Conservation (phyloP, 1,140 invertebrate genomes). For the Drosophila willistoni region DNA sequence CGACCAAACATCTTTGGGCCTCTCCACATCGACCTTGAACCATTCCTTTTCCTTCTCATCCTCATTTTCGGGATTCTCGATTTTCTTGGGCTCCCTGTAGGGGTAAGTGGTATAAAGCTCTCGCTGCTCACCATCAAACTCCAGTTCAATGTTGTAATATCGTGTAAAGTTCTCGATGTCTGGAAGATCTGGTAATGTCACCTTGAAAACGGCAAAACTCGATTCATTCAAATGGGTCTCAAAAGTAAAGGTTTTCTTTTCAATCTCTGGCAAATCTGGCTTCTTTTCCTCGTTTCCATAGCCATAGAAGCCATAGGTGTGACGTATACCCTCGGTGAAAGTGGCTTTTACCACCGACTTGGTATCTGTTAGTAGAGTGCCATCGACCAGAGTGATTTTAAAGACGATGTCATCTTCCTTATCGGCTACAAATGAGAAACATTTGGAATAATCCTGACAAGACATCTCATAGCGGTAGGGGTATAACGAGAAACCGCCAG, state of each 20-base stretch:
- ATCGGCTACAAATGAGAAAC: slow-evolving; percentile 93
- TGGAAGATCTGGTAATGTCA: slow-evolving; percentile 60
- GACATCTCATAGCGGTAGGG: slow-evolving; percentile 93
- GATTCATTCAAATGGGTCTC: slow-evolving; percentile 68
- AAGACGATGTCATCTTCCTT: slow-evolving; percentile 89
- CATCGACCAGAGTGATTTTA: slow-evolving; percentile 64
- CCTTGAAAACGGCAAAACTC: slow-evolving; percentile 58
- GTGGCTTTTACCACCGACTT: slow-evolving; percentile 85
- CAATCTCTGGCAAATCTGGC: slow-evolving; percentile 50
- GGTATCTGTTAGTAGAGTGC: slow-evolving; percentile 56
- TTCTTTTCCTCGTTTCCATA: slow-evolving; percentile 31
- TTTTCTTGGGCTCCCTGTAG: slow-evolving; percentile 70
- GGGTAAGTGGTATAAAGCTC: slow-evolving; percentile 68
- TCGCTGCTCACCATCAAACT: slow-evolving; percentile 57
- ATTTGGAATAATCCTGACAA: slow-evolving; percentile 88
- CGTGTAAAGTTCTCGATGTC: slow-evolving; percentile 68
- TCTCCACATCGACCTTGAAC: slow-evolving; percentile 50
- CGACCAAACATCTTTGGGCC: slow-evolving; percentile 58
- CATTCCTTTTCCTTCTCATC: slow-evolving; percentile 64
- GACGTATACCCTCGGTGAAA: slow-evolving; percentile 84
- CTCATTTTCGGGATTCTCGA: slow-evolving; percentile 33
- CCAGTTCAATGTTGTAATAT: slow-evolving; percentile 59
- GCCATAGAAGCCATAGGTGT: slow-evolving; percentile 36
- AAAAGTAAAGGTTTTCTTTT: slow-evolving; percentile 45
- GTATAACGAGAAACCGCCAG: slow-evolving; percentile 89